A percentile compares a stretch with the other conserved stretches of the same genome.
Conservation (phyloP, 2,888 invertebrate species). For the Leptinotarsa haldemani region DNA sequence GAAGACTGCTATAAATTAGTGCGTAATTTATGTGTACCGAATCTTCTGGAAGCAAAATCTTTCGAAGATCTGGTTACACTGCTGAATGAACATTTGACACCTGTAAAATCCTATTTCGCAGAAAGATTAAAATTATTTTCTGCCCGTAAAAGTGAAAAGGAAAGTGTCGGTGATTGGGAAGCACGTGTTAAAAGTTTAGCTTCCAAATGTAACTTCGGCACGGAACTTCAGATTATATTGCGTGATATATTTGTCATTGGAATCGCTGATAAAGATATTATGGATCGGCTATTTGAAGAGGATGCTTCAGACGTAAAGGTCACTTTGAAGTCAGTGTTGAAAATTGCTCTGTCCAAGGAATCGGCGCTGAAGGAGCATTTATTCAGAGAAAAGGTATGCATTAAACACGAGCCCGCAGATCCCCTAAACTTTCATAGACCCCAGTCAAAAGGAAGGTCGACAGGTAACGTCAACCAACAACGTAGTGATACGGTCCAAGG, state of each 20-base stretch:
- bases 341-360: slow-evolving; percentile 34
- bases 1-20: no score
- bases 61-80: background rate
- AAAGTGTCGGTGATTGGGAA: slow-evolving; percentile 28
- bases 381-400: no score
- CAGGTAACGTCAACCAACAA: no score
- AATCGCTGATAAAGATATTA: no score
- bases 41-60: no score
- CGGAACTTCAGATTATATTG: no score
- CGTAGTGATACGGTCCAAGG: no score
- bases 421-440: no score
- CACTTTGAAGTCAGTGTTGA: slow-evolving; percentile 26
- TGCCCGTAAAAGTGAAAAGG: background rate
- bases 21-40: no score
- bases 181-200: slow-evolving; percentile 38
- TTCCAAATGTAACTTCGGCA: slow-evolving; percentile 35
- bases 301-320: slow-evolving; percentile 22
- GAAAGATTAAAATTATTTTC: background rate
- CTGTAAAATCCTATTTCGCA: background rate
- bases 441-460: no score
- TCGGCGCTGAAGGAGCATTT: slow-evolving; percentile 30
- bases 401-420: no score
- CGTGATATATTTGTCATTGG: no score
- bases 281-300: slow-evolving; percentile 38
- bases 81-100: background rate